A percentile compares a stretch with the other conserved stretches of the same genome.
phyloP scores from a whole-genome alignment of 2,113 vertebrate species.

The Noturus placidus region DNA sequence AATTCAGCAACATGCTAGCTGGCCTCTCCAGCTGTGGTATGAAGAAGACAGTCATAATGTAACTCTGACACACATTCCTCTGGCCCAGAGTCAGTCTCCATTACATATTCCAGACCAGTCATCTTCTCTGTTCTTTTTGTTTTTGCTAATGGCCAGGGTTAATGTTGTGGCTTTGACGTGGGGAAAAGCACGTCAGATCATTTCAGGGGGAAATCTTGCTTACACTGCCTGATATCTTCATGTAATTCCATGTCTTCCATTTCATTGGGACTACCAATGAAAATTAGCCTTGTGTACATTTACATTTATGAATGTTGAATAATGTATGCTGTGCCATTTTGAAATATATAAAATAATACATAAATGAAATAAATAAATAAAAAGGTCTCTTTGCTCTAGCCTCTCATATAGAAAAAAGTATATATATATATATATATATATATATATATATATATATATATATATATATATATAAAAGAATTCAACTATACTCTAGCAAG shows the following conservation, averaged over 20 bases:
- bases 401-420: background rate
- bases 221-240: background rate
- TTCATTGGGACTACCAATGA: too few relatives aligned
- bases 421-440: too few relatives aligned
- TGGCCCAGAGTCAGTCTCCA: background rate
- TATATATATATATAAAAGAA: too few relatives aligned
- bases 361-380: too few relatives aligned
- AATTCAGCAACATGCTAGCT: constrained; percentile 31
- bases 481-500: background rate
- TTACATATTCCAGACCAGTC: constrained; percentile 22
- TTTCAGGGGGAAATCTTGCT: background rate
- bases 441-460: too few relatives aligned
- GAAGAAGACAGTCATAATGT: constrained; percentile 4
- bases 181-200: background rate
- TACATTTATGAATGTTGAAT: too few relatives aligned
- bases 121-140: constrained; percentile 47
- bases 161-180: background rate
- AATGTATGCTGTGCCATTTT: too few relatives aligned
- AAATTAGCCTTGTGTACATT: too few relatives aligned
- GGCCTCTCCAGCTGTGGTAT: constrained; percentile 9
- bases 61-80: background rate
- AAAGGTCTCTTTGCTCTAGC: background rate
- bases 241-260: too few relatives aligned
- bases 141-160: background rate
- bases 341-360: too few relatives aligned